These are phyloP conservation scores for Chrysolina haemoptera DNA, from an alignment of 2,888 invertebrate species.

Conservation along the genomic window DNA sequence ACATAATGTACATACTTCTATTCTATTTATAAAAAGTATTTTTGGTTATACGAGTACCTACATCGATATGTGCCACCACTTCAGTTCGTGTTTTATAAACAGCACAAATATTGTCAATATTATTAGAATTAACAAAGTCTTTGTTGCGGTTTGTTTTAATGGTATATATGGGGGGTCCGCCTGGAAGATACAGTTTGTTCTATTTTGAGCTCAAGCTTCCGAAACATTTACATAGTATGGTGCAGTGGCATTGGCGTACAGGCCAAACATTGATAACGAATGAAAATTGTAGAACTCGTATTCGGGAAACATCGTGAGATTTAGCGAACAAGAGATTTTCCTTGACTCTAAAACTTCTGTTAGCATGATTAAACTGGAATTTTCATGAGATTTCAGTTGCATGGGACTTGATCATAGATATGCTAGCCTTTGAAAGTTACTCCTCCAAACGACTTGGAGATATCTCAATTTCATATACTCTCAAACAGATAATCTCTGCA, in stretches of 20 bases:
- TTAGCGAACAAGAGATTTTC: no score
- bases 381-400: no score
- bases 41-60: conserved; percentile 33
- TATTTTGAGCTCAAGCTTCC: conserved; percentile 46
- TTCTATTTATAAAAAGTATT: conserved; percentile 52
- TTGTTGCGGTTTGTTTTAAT: conserved; percentile 51
- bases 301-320: no score
- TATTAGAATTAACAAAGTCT: conserved; percentile 51
- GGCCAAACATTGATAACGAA: not conserved
- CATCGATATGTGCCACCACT: conserved; percentile 43
- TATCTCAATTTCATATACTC: no score
- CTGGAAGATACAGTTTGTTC: conserved; percentile 45
- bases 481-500: no score
- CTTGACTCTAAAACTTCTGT: no score
- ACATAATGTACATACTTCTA: conserved; percentile 39
- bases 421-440: no score
- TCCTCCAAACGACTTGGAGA: no score
- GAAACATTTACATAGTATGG: conserved; percentile 26
- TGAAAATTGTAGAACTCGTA: no score
- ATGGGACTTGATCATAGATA: no score
- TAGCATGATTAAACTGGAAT: no score
- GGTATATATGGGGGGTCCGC: conserved; percentile 48
- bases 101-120: conserved; percentile 52
- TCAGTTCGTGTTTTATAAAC: conserved; percentile 51
- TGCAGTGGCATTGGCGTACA: conserved; percentile 16